Evolutionary conservation across 2,113 vertebrate species (phyloP).

Genomic region (Seriola dumerili): DNA sequence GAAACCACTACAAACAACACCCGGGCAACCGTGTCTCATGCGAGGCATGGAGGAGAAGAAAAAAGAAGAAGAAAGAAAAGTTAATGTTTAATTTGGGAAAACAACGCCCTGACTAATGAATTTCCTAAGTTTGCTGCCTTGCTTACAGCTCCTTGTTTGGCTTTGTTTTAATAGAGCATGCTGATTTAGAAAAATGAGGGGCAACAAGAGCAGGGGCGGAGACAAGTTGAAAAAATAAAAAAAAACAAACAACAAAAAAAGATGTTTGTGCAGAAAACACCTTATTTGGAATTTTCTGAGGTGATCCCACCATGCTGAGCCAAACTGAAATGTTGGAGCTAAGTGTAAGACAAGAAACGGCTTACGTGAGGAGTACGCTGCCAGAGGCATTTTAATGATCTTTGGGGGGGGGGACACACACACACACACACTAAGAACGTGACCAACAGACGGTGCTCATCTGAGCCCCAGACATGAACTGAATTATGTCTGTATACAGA

Average conservation of each 20-base stretch:
- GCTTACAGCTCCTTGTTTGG: conserved; percentile 68
- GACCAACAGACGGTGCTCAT: conserved; percentile 51
- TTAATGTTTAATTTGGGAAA: conserved; percentile 74
- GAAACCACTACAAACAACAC: conserved; percentile 67
- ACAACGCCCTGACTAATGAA: conserved; percentile 68
- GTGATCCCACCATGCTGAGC: conserved; percentile 59
- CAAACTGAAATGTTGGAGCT: conserved; percentile 68
- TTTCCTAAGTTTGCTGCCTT: conserved; percentile 60
- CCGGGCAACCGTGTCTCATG: conserved; percentile 56
- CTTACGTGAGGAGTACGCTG: conserved; percentile 59
- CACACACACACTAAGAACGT: conserved; percentile 12
- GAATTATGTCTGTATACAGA: conserved; percentile 68
- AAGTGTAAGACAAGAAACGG: conserved; percentile 75
- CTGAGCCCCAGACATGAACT: conserved; percentile 60
- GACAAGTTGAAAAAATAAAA: background rate
- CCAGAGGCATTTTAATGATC: conserved; percentile 78
- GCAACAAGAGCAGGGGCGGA: background rate
- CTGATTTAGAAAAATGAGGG: conserved; percentile 61
- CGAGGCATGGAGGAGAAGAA: conserved; percentile 35
- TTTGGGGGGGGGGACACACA: conserved; percentile 31
- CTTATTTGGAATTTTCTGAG: conserved; percentile 78
- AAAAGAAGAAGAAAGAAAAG: conserved; percentile 41
- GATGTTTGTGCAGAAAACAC: conserved; percentile 69
- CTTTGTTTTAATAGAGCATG: conserved; percentile 62
- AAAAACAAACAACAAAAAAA: background rate